Base-by-base conservation (phyloP, 2,888 invertebrate genomes). In the Ctenicera cuprea region DNA sequence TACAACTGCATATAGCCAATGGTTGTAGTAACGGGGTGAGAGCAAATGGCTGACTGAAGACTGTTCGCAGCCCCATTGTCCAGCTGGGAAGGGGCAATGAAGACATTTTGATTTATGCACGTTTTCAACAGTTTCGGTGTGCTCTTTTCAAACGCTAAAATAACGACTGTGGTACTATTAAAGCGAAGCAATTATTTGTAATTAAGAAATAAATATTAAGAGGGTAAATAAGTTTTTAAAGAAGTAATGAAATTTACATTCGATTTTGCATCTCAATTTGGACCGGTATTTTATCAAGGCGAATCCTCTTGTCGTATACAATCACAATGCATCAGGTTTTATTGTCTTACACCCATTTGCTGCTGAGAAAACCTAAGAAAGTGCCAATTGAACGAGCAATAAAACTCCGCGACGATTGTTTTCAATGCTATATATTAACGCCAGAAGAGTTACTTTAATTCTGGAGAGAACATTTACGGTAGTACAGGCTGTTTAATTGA, bases 321-420 rank as follows among this genome's bases (percentile, higher is more conserved):
- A 86, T 85, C 85, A 85, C 86, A 86, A 87, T 87, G 85, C 86
- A 86, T 87, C 86, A 87, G 86, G 85, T 86, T 87, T 87, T 87
- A 87, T 87, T 87, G 87, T 87, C 86, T 86, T 84, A 85, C 87
- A 86, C 83, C 84, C 86, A 85, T 86, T 85, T 81, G 83, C 83
- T 81, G 84, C 85, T 83, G 85, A 83, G 86, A 84, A 86, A 87
- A 86, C 85, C 84, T 84, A 86, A 86, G 87, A 87, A 87, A 87
- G 86, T 86, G 87, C 86, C 87, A 86, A 87, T 87, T 86, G 86
- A 86, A 86, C 82, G 85, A 84, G 86, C 86, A 83, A 87, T 87
- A 87, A 87, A 87, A 86, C 86, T 85, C 63, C 74, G 82, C 81
- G 85, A 82, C 86, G 86, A 87, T 87, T 87, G 87, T 86, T 86